A percentile compares a stretch with the other conserved stretches of the same genome.
Conservation (phyloP, 2,113 vertebrate genomes). For the Sarotherodon lohbergeri region DNA sequence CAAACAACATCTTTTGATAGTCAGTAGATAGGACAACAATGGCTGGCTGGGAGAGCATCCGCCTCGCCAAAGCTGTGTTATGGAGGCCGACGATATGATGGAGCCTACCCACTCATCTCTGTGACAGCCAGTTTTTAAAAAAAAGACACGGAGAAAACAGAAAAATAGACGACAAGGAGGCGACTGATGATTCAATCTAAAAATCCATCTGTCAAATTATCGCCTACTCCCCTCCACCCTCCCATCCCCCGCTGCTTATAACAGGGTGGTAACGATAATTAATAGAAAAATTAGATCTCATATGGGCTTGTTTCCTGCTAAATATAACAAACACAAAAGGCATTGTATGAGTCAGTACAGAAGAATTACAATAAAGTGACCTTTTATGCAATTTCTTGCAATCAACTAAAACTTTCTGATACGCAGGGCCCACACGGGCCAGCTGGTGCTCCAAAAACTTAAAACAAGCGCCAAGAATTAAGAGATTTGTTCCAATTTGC, state of each 20-base stretch:
- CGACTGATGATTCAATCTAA: conserved; percentile 18
- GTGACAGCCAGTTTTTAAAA: conserved; percentile 11
- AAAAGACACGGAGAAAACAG: background rate
- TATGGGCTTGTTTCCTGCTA: background rate
- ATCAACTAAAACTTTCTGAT: conserved; percentile 4
- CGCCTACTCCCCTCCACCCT: conserved; percentile 4
- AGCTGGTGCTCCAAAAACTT: background rate
- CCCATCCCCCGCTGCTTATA: background rate
- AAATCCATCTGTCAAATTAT: conserved; percentile 52
- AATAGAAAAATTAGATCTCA: conserved; percentile 32
- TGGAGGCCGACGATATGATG: conserved; percentile 33
- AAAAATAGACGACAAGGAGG: background rate
- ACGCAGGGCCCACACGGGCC: background rate
- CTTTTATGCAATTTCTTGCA: background rate
- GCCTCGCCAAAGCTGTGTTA: background rate
- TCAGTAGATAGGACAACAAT: conserved; percentile 25
- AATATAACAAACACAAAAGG: conserved; percentile 18
- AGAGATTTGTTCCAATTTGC: background rate
- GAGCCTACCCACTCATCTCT: conserved; percentile 47
- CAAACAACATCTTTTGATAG: conserved; percentile 10
- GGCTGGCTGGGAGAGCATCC: background rate
- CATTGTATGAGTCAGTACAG: background rate
- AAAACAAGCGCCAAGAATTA: background rate
- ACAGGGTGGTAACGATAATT: background rate
- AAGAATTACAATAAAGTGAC: background rate